phyloP scores from a whole-genome alignment of 1,140 invertebrate genomes.

The Macrostomum lignano region DNA sequence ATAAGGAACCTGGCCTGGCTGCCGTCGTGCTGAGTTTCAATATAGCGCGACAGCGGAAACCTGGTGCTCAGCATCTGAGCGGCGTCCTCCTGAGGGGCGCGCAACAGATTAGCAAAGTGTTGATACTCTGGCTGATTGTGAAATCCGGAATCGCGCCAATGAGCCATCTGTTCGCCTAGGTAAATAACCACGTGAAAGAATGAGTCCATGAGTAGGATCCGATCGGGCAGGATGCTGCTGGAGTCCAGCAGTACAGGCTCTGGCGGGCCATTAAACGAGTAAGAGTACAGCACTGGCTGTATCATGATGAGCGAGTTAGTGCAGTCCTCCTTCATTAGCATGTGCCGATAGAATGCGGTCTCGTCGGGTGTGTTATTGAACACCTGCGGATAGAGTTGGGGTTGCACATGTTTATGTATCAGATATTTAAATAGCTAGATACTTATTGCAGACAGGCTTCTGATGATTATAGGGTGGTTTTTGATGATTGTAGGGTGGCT shows the following conservation, averaged over 20 bases:
- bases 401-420: too few relatives aligned
- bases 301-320: conserved; percentile 96
- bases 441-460: too few relatives aligned
- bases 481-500: too few relatives aligned
- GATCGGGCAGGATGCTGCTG: conserved; percentile 76
- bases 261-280: conserved; percentile 82
- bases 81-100: conserved; percentile 83
- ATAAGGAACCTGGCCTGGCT: conserved; percentile 70
- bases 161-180: conserved; percentile 38
- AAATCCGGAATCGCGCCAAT: background rate
- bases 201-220: conserved; percentile 93
- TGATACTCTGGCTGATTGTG: conserved; percentile 64
- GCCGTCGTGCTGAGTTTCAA: conserved; percentile 88
- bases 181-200: conserved; percentile 99
- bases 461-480: too few relatives aligned
- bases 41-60: conserved; percentile 92
- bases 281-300: conserved; percentile 88
- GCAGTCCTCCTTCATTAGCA: conserved; percentile 54
- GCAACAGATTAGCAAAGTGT: conserved; percentile 74
- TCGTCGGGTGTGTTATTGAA: conserved; percentile 99
- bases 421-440: too few relatives aligned
- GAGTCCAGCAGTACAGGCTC: conserved; percentile 46
- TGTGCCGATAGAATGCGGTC: conserved; percentile 78
- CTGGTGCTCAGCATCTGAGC: conserved; percentile 71
- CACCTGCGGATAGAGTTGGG: too few relatives aligned